Evolutionary conservation across 1,140 invertebrate genomes (phyloP).

Genomic region (Bombus breviceps): DNA sequence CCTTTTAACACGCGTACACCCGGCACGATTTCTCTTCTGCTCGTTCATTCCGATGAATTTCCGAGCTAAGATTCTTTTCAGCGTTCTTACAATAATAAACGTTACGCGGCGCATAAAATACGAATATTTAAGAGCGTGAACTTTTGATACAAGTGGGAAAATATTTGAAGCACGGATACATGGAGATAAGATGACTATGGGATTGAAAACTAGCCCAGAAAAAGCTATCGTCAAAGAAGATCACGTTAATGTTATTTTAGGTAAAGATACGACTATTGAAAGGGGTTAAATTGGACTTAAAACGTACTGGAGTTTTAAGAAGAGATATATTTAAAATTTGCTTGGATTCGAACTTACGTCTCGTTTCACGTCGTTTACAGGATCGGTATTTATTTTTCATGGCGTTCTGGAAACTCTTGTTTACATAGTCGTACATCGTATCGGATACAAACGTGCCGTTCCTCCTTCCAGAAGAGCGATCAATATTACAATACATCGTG

Average conservation of each 20-base stretch:
- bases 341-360: not conserved
- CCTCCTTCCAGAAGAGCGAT: not conserved
- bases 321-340: not conserved
- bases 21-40: slow-evolving; percentile 24
- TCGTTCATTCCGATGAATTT: slow-evolving; percentile 21
- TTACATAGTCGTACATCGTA: not conserved
- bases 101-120: too few relatives aligned
- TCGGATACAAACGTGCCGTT: not conserved
- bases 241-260: not conserved
- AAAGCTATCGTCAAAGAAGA: not conserved
- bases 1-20: slow-evolving; percentile 20
- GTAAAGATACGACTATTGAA: not conserved
- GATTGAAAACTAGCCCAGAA: not conserved
- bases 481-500: too few relatives aligned
- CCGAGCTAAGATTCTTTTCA: not conserved
- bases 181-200: not conserved
- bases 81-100: not conserved
- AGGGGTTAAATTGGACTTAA: not conserved
- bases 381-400: slow-evolving; percentile 8
- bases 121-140: not conserved
- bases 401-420: not conserved
- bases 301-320: not conserved
- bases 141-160: not conserved
- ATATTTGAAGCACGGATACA: not conserved
- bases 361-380: too few relatives aligned